phyloP scores from a whole-genome alignment of 1,140 invertebrate genomes.

The Hypsibius dujardini region DNA sequence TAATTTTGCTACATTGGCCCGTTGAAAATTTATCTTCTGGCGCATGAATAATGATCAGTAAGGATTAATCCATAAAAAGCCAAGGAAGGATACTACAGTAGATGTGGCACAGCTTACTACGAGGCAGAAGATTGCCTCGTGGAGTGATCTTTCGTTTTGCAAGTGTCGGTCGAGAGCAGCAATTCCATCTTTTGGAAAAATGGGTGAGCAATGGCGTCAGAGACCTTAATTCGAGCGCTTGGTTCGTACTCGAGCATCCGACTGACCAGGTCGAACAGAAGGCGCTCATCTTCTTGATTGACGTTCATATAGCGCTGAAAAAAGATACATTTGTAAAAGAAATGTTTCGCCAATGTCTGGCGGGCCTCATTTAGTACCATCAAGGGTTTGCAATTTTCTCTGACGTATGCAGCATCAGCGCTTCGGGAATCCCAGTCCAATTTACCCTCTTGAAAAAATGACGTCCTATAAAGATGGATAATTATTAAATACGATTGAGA shows the following conservation, averaged over 20 bases:
- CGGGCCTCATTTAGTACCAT: slow-evolving; percentile 41
- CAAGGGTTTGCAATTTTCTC: slow-evolving; percentile 90
- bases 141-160: too few species aligned
- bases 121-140: too few species aligned
- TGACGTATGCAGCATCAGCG: slow-evolving; percentile 53
- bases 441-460: slow-evolving; percentile 24
- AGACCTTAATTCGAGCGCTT: slow-evolving; percentile 61
- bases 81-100: too few species aligned
- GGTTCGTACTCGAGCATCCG: slow-evolving; percentile 96
- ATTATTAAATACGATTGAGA: slow-evolving; percentile 7
- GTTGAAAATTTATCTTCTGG: too few species aligned
- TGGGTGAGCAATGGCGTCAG: slow-evolving; percentile 71
- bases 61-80: too few species aligned
- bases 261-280: slow-evolving; percentile 80
- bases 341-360: neutral
- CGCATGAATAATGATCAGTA: too few species aligned
- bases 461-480: neutral
- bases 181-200: slow-evolving; percentile 79
- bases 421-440: slow-evolving; percentile 28
- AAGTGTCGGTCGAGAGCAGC: too few species aligned
- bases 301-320: slow-evolving; percentile 68
- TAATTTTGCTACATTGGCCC: too few species aligned
- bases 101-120: too few species aligned
- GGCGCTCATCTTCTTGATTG: slow-evolving; percentile 71
- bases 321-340: slow-evolving; percentile 21